A percentile compares a stretch with the other conserved stretches of the same genome.
These are phyloP conservation scores for Cervus canadensis DNA, from an alignment of 2,113 vertebrate genomes.

Conservation along the genomic window DNA sequence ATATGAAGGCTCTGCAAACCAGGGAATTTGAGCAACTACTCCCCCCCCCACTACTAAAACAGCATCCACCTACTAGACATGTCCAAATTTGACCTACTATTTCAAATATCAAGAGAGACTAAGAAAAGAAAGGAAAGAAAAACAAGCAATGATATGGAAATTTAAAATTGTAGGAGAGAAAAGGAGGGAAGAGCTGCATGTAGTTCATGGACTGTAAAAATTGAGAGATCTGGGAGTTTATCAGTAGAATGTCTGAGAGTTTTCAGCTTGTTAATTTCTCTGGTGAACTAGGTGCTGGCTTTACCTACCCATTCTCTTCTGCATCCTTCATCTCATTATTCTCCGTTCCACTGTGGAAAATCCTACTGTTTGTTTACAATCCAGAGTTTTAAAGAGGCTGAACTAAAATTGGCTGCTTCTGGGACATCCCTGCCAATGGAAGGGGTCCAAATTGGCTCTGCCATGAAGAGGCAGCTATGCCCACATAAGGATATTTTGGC, in stretches of 20 bases:
- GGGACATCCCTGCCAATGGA: slow-evolving; percentile 74
- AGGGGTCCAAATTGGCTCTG: slow-evolving; percentile 71
- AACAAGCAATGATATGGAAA: neutral
- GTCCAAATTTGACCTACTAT: neutral
- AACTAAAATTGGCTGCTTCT: slow-evolving; percentile 75
- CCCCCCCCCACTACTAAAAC: neutral
- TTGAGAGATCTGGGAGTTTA: neutral
- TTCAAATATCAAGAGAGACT: neutral
- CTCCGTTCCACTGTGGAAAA: slow-evolving; percentile 61
- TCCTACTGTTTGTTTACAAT: slow-evolving; percentile 75
- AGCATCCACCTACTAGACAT: neutral
- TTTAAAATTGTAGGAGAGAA: neutral
- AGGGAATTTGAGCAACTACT: neutral
- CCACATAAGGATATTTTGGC: slow-evolving; percentile 77
- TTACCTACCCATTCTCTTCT: slow-evolving; percentile 3
- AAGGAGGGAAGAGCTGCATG: neutral
- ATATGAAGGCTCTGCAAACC: neutral
- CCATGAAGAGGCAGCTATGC: slow-evolving; percentile 73
- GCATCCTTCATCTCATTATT: slow-evolving; percentile 45
- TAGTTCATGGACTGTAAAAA: neutral
- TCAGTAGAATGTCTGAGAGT: neutral
- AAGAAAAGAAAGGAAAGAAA: neutral
- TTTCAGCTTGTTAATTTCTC: neutral
- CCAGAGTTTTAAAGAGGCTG: slow-evolving; percentile 75
- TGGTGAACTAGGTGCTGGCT: neutral